A percentile compares a stretch with the other conserved stretches of the same genome.
phyloP scores from a whole-genome alignment of 2,113 vertebrate species.

The Poeciliopsis occidentalis region DNA sequence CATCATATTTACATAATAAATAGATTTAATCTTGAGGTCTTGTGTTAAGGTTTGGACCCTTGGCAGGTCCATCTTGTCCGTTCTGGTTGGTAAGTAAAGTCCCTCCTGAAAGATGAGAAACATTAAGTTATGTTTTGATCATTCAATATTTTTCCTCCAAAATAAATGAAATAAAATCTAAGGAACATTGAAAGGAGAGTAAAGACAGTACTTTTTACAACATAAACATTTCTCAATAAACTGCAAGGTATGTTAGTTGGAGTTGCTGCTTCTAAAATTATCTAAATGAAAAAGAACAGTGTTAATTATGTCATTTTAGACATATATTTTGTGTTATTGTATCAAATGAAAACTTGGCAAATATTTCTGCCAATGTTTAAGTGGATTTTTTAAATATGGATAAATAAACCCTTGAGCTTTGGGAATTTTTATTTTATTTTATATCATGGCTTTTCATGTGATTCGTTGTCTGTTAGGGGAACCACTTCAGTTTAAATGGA shows the following conservation, averaged over 20 bases:
- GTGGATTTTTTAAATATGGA: no score
- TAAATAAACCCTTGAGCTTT: no score
- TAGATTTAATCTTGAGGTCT: constrained; percentile 25
- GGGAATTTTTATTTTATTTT: no score
- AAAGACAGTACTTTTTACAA: background rate
- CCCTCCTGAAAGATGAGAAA: constrained; percentile 74
- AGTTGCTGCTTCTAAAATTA: no score
- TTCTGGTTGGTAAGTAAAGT: constrained; percentile 78
- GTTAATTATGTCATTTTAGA: no score
- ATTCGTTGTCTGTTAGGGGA: rapidly evolving
- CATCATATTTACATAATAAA: constrained; percentile 75
- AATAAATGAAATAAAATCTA: background rate
- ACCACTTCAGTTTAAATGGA: rapidly evolving
- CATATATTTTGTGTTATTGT: no score
- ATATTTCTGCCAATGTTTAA: no score
- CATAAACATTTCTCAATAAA: background rate
- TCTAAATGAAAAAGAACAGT: no score
- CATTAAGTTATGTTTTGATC: constrained; percentile 15
- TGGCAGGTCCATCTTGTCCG: constrained; percentile 79
- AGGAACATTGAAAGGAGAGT: background rate
- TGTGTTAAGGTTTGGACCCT: constrained; percentile 62
- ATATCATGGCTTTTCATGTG: rapidly evolving
- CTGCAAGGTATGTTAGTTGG: no score
- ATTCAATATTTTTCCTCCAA: background rate
- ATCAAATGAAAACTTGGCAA: no score